A percentile compares a stretch with the other conserved stretches of the same genome.
Conservation (phyloP, 2,888 invertebrate genomes). For the Timema cristinae region DNA sequence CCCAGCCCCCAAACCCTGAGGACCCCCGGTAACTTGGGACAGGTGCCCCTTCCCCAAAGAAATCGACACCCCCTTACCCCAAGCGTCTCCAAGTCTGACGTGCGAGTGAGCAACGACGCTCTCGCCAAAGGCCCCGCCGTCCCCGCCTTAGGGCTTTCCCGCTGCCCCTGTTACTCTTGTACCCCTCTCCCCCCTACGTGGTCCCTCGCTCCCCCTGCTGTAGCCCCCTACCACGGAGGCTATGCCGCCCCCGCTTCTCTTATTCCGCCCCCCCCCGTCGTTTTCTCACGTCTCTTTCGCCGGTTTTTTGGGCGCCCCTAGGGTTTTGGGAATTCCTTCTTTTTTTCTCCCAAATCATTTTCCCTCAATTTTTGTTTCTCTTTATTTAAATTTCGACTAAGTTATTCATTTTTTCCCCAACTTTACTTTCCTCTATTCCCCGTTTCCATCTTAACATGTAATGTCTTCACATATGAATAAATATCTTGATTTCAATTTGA, state of each 20-base stretch:
- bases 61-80: conserved; percentile 67
- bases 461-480: no score
- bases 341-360: no score
- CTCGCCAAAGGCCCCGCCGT: conserved; percentile 45
- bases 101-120: conserved; percentile 51
- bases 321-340: background rate
- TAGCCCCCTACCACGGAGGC: conserved; percentile 31
- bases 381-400: no score
- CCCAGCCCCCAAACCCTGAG: conserved; percentile 54
- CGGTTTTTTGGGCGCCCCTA: conserved; percentile 15
- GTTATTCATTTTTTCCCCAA: no score
- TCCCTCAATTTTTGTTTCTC: no score
- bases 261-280: conserved; percentile 62
- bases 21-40: conserved; percentile 62
- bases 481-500: no score
- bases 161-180: conserved; percentile 12
- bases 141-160: conserved; percentile 36
- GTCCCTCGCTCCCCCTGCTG: conserved; percentile 29
- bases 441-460: no score
- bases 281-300: conserved; percentile 50
- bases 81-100: conserved; percentile 66
- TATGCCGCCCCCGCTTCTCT: conserved; percentile 42
- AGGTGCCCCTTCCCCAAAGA: conserved; percentile 64
- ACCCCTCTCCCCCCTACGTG: background rate
- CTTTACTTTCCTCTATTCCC: no score